These are phyloP conservation scores for Oxygymnocypris stewartii DNA, from an alignment of 2,113 vertebrate genomes.

Conservation along the genomic window DNA sequence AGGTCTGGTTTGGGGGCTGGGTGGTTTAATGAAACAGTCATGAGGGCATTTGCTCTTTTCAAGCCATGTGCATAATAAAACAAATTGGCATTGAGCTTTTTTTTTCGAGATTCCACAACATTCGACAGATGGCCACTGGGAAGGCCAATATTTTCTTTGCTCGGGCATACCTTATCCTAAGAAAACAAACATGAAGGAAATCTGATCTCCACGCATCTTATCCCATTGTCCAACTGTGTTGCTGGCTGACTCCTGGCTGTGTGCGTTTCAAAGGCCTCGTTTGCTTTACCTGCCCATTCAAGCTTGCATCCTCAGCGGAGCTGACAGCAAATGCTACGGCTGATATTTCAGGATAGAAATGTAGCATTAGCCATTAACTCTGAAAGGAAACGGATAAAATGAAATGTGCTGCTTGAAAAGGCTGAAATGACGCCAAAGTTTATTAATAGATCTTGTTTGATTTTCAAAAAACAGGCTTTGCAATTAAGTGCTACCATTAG, in stretches of 20 bases:
- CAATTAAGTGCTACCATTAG: neutral
- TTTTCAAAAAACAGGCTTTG: neutral
- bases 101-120: slow-evolving; percentile 62
- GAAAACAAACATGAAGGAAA: slow-evolving; percentile 78
- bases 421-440: neutral
- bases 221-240: slow-evolving; percentile 68
- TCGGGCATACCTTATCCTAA: slow-evolving; percentile 74
- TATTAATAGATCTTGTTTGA: slow-evolving; percentile 4
- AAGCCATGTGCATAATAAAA: slow-evolving; percentile 49
- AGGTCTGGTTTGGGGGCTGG: slow-evolving; percentile 20
- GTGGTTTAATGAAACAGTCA: slow-evolving; percentile 43
- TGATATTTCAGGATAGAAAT: slow-evolving; percentile 33
- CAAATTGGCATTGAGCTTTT: slow-evolving; percentile 62
- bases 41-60: slow-evolving; percentile 40
- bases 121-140: slow-evolving; percentile 69
- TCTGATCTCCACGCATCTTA: slow-evolving; percentile 74
- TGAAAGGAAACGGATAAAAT: slow-evolving; percentile 1
- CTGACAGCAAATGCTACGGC: neutral
- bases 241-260: slow-evolving; percentile 50
- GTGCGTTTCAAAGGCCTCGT: slow-evolving; percentile 55
- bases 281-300: slow-evolving; percentile 58
- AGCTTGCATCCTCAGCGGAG: slow-evolving; percentile 45
- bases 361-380: slow-evolving; percentile 4
- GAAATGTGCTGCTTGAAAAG: neutral
- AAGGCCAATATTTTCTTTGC: slow-evolving; percentile 76